Evolutionary conservation across 2,113 vertebrate genomes (phyloP), one percentile per base, ranked within the genome.

Genomic region (Herpailurus yagouaroundi): DNA sequence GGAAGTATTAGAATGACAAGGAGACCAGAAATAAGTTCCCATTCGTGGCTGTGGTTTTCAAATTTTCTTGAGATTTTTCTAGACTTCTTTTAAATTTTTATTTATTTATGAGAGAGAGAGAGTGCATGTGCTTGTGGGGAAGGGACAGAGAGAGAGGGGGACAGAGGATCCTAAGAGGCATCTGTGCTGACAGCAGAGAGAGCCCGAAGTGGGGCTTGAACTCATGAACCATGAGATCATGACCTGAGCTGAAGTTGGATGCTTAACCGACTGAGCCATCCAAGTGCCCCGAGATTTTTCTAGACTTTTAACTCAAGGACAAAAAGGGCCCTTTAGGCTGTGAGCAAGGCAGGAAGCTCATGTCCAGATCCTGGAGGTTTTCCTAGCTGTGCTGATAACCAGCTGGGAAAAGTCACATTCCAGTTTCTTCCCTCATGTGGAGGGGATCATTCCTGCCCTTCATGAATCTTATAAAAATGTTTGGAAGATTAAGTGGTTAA

Each of bases 41-140:
- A 21, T 55, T 80, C 0, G 0, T 57, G 10, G 13, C 31, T 68
- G 19, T 15, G 29, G 63, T 9, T 52, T 63, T 97, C 7, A 8
- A 64, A 50, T 80, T 94, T 95, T 31, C 77, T 94, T 57, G 88
- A 87, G 74, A 55, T 84, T 92, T 94, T 96, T 81, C 91, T 96
- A 76, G 25, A 71, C 41, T 66, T 89, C 57, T 60, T 60, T 60
- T 60, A 60, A 60, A 60, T 60, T 6, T 60, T 23, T 60, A 60
- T 60, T 60, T 60, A 60, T 25, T 60, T 60, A 23, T 60, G 21
- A 60, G 57, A 60, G 57, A 60, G 57, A 60, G 57, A 60, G 57
- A 23, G 3, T 1, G 8, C 23, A 21, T 60, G 19, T 60, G 19
- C 21, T 5, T 60, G 57, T 21, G 8, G 21, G 57, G 57, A 57